Percentiles rank a stretch among this genome's conserved stretches.
Conservation (phyloP, 2,797 vertebrate species). For the Euthynnus affinis region DNA sequence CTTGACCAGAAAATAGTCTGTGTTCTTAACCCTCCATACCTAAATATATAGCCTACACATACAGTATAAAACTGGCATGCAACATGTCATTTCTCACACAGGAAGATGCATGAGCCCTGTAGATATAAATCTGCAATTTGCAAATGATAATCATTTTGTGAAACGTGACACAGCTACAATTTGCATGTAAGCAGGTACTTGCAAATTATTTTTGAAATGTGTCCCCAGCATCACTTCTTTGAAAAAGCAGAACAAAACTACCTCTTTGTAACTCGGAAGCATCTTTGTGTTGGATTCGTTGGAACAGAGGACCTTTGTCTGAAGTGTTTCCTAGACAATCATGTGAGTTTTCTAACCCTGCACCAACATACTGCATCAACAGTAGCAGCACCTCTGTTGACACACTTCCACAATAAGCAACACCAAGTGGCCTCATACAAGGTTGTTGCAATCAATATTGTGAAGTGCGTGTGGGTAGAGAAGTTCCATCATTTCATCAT, state of each 20-base stretch:
- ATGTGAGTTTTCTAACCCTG: background rate
- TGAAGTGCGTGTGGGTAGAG: no score
- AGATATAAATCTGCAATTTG: no score
- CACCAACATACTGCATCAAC: background rate
- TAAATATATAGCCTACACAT: no score
- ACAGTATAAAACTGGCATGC: background rate
- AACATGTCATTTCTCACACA: background rate
- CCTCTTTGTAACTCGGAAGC: background rate
- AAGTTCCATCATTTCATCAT: no score
- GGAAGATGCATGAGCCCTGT: background rate
- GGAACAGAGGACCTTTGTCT: background rate
- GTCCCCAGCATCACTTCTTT: background rate
- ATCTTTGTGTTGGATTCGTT: background rate
- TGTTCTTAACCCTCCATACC: no score
- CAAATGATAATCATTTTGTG: no score
- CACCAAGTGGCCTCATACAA: background rate
- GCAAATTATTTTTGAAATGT: no score
- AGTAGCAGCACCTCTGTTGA: background rate
- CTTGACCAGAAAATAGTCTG: no score
- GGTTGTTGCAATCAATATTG: background rate
- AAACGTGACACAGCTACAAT: no score
- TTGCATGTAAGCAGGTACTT: no score
- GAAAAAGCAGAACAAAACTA: background rate
- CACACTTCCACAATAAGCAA: constrained; percentile 3
- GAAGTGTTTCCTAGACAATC: background rate